These are phyloP conservation scores for Ditylenchus dipsaci DNA, from an alignment of 1,140 invertebrate genomes.

Conservation along the genomic window DNA sequence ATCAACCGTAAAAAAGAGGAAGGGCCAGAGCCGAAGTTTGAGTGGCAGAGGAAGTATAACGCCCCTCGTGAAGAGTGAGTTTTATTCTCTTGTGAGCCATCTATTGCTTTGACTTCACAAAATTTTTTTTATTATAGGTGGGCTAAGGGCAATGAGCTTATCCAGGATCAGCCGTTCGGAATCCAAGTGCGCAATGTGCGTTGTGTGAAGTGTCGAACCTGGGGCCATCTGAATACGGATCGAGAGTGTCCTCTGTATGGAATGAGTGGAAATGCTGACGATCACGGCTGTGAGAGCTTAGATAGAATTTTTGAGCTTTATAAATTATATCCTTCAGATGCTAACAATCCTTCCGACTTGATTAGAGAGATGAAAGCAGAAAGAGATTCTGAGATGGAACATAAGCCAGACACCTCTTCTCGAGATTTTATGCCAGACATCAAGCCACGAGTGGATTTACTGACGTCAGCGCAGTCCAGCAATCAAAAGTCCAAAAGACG, in stretches of 20 bases:
- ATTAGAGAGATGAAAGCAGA: constrained; percentile 43
- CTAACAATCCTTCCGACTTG: constrained; percentile 56
- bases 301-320: neutral
- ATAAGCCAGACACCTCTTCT: neutral
- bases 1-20: constrained; percentile 64
- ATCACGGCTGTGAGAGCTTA: constrained; percentile 52
- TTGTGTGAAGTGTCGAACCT: constrained; percentile 97
- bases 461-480: neutral
- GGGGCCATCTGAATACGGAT: constrained; percentile 99
- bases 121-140: constrained; percentile 26
- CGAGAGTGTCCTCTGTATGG: constrained; percentile 60
- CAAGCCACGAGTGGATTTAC: neutral
- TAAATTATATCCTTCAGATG: constrained; percentile 45
- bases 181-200: constrained; percentile 91
- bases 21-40: constrained; percentile 95
- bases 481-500: neutral
- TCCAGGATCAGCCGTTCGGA: constrained; percentile 96
- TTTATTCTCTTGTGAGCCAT: no score
- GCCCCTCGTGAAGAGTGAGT: constrained; percentile 77
- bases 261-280: constrained; percentile 56
- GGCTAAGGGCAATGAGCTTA: constrained; percentile 56
- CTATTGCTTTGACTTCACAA: neutral
- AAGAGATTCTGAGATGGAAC: constrained; percentile 14
- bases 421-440: neutral
- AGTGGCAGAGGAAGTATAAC: constrained; percentile 98